A percentile compares a stretch with the other conserved stretches of the same genome.
These are phyloP conservation scores for Nasonia oneida DNA, from an alignment of 2,888 invertebrate genomes.

Conservation along the genomic window DNA sequence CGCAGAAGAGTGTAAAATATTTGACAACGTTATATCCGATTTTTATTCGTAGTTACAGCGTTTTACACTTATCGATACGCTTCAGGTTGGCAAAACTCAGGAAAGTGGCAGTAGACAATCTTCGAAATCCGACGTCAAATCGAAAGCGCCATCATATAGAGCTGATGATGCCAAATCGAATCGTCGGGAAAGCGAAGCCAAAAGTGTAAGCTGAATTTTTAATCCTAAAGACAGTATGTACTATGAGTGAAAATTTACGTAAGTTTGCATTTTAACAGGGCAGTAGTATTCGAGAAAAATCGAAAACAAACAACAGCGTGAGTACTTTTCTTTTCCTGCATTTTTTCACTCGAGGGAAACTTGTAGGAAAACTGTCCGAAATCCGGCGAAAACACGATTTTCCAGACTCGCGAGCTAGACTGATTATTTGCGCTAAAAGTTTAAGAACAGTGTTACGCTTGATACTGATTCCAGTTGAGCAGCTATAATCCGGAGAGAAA, in stretches of 20 bases:
- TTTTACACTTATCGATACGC: not conserved
- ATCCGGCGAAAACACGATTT: not conserved
- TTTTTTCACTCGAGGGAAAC: not conserved
- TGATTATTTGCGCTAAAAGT: not conserved
- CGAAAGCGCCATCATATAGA: not conserved
- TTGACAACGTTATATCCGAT: not conserved
- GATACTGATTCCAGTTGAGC: constrained; percentile 9
- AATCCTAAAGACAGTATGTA: not conserved
- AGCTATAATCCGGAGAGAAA: not conserved
- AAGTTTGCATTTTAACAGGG: not conserved
- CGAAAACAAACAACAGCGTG: not conserved
- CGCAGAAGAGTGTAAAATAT: not conserved
- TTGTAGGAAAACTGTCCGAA: not conserved
- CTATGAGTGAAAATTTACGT: too few relatives aligned
- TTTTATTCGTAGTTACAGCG: not conserved
- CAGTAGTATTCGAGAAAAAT: not conserved
- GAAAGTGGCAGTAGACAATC: not conserved
- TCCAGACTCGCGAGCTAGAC: not conserved
- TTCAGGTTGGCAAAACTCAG: not conserved
- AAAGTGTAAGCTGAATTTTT: not conserved
- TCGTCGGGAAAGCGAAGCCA: not conserved
- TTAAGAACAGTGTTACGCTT: constrained; percentile 10
- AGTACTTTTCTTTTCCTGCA: not conserved
- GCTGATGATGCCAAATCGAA: not conserved
- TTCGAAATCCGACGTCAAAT: not conserved